phyloP scores from a whole-genome alignment of 2,113 vertebrate genomes.

The Erpornis zantholeuca region DNA sequence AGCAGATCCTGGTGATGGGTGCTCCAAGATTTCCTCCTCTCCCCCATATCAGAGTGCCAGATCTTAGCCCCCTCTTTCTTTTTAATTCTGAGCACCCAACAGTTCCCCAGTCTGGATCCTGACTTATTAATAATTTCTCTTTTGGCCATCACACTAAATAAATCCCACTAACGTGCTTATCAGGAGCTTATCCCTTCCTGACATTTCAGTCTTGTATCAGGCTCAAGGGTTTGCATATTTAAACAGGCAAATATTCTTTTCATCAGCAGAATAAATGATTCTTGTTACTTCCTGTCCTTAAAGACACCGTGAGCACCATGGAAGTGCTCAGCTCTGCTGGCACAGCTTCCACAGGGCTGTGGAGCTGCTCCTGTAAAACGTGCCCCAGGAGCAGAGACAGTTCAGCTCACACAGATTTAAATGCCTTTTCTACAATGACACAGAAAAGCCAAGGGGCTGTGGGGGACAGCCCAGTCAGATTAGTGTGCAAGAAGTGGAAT shows the following conservation, averaged over 20 bases:
- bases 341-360: not conserved
- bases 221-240: constrained; percentile 37
- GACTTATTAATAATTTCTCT: constrained; percentile 16
- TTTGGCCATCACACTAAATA: constrained; percentile 20
- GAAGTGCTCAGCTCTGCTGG: not conserved
- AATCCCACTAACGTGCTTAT: constrained; percentile 11
- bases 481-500: not conserved
- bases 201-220: not conserved
- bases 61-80: not conserved
- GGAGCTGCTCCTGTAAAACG: not conserved
- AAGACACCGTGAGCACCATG: not conserved
- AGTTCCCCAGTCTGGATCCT: not conserved
- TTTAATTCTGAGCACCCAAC: not conserved
- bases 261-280: constrained; percentile 33
- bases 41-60: not conserved
- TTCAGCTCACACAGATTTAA: not conserved
- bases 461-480: not conserved
- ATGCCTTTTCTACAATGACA: not conserved
- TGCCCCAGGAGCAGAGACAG: not conserved
- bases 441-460: not conserved
- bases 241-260: constrained; percentile 32
- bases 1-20: not conserved
- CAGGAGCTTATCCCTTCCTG: constrained; percentile 8
- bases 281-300: not conserved
- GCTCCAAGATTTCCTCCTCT: not conserved